Base-by-base conservation (phyloP, 2,797 vertebrate species). In the Sebastes iracundus region DNA sequence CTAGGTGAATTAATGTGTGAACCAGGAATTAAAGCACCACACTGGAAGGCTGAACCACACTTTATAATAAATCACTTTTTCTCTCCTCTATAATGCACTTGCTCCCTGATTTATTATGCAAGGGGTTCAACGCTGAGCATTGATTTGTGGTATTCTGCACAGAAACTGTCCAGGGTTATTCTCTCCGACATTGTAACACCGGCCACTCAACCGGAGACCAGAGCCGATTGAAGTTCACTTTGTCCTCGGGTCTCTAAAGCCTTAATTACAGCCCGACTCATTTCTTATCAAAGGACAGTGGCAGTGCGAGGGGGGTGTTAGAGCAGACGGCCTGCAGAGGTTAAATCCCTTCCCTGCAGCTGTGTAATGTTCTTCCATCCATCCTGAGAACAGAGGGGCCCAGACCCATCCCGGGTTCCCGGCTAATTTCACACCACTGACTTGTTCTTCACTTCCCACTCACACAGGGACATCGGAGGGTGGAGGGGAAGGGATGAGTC, bases 181-280 rank as follows among this genome's bases (percentile, higher is more conserved):
- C 65, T 59, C 56, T 16, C 28, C 5, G 2, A 69, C 77, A 16
- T 4, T 58, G 53, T 66, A 42, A 59, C 56, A 64, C 3, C 46
- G 56, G 63, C 27, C 22, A 18, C 66, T 85, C 77, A 56, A 67
- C 77, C 75, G 16, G 38, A 75, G 64, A 85, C 74, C 66, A 75
- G 67, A 74, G 27, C 46, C 10, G 32, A 89, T 59, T 88, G 76
- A 86, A 82, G 71, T 79, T 82, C 68, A 80, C 69, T 83, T 77
- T 79, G 80, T 79, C 58, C 77, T 64, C 3, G 1, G 63, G 75
- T 77, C 81, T 82, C 72, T 70, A 42, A 75, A 58, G 59, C 38
- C 69, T 85, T 88, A 87, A 87, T 90, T 87, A 82, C 75, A 80
- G 64, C 56, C 72, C 1, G 33, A 49, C 32, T 90, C 61, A 66